Base-by-base conservation (phyloP, 2,888 invertebrate species). In the Lepidocyrtinus sp. region DNA sequence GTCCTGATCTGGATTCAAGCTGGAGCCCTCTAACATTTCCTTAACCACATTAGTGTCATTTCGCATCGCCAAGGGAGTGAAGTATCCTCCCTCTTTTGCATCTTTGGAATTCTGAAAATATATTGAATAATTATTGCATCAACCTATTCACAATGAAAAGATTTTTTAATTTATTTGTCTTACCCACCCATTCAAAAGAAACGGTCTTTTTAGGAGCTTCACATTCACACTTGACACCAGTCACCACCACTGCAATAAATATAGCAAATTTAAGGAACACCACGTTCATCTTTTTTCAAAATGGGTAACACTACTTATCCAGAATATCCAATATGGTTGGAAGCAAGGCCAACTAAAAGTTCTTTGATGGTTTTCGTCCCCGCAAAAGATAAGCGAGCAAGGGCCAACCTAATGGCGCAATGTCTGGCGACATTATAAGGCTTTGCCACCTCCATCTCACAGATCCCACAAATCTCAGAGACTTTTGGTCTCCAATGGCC, bases 1-100 rank as follows among this genome's bases (percentile, higher is more conserved):
- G 63, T 83, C 83, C 50, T 80, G 79, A 26, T 83, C 83, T 1
- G 81, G 74, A 64, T 83, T 83, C 2, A 83, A 59, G 24, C 77
- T 76, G 21, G 73, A 70, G 27, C 80, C 82, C 19, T 74, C 46
- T 0, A 83, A 27, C 79, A 83, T 82, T 73, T 82, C 75, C 50
- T 83, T 83, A 0, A 80, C 61, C 1, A 83, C 17, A 36, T 75
- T 82, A 17, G 76, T 75, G 36, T 83, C 82, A 62, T 73, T 76
- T 55, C 74, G 75, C 61, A 75, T 63, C 12, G 82, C 83, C 17
- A 80, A 25, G 3, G 83, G 83, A 25, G 79, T 76, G 26, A 70
- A 83, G 7, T 75, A 69, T 2, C 75, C 75, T 12, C 75, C 82
- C 46, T 75, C 68, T 50, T 83, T 74, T 7, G 71, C 72, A 65